phyloP scores from a whole-genome alignment of 2,797 vertebrate genomes.

The Hoplostethus atlanticus region DNA sequence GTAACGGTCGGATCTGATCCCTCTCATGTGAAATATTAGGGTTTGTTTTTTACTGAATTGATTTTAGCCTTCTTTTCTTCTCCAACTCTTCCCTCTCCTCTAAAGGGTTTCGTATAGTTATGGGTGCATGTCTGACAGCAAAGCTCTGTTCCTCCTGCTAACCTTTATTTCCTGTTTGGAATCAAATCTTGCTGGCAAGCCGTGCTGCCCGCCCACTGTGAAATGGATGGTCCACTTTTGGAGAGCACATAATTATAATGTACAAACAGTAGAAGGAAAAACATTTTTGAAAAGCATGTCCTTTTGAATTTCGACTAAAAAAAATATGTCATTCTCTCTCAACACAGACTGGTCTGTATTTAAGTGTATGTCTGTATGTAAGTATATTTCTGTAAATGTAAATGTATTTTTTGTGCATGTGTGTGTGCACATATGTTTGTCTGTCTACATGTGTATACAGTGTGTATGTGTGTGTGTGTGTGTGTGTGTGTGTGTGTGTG shows the following conservation, averaged over 20 bases:
- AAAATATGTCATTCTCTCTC: not conserved
- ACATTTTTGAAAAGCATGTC: not conserved
- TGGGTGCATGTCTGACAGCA: not conserved
- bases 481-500: constrained; percentile 29
- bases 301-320: not conserved
- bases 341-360: too few relatives aligned
- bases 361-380: not conserved
- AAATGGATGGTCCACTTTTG: not conserved
- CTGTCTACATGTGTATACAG: not conserved
- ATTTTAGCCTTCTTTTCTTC: not conserved
- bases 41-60: constrained; percentile 40
- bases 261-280: not conserved
- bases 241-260: not conserved
- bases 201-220: not conserved
- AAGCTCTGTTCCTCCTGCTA: not conserved
- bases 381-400: not conserved
- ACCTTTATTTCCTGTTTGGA: constrained; percentile 21
- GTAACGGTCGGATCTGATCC: constrained; percentile 50
- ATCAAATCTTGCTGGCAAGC: not conserved
- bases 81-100: not conserved
- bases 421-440: not conserved
- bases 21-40: constrained; percentile 55
- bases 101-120: constrained; percentile 6
- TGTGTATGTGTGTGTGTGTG: constrained; percentile 24
- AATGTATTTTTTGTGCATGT: not conserved